phyloP scores from a whole-genome alignment of 2,888 invertebrate genomes.

The Stenchaetothrips biformis region DNA sequence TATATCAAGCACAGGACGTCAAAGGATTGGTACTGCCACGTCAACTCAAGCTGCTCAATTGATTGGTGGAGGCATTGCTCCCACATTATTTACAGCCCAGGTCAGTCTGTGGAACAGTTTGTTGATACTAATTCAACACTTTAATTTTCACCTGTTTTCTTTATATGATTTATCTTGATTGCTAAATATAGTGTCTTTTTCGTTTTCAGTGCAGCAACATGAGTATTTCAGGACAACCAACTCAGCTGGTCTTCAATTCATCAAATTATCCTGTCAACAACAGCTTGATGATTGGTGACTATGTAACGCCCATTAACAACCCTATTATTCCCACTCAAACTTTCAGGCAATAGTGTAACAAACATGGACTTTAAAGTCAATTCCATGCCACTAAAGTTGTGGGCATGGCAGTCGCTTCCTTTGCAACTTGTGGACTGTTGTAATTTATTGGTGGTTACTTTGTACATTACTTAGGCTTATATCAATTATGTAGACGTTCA shows the following conservation, averaged over 20 bases:
- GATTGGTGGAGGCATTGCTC: conserved; percentile 66
- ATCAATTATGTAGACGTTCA: background rate
- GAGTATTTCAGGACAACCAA: conserved; percentile 35
- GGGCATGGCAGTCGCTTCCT: background rate
- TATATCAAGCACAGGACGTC: conserved; percentile 59
- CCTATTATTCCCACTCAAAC: background rate
- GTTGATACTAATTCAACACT: background rate
- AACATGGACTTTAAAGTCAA: background rate
- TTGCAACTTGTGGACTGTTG: background rate
- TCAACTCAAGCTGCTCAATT: conserved; percentile 58
- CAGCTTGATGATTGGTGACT: conserved; percentile 71
- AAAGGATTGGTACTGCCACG: conserved; percentile 55
- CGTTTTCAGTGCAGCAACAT: background rate
- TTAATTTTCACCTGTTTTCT: background rate
- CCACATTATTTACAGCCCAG: conserved; percentile 56
- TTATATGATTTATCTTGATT: background rate
- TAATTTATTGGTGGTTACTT: background rate
- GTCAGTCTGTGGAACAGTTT: conserved; percentile 41
- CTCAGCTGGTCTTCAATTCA: conserved; percentile 54
- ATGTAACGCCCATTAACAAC: conserved; percentile 47
- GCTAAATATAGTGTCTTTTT: background rate
- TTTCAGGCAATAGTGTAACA: background rate
- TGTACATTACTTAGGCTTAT: background rate
- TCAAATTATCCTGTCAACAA: conserved; percentile 62
- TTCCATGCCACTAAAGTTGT: background rate